These are phyloP conservation scores for Talpa occidentalis DNA, from an alignment of 2,113 vertebrate genomes.

Conservation along the genomic window DNA sequence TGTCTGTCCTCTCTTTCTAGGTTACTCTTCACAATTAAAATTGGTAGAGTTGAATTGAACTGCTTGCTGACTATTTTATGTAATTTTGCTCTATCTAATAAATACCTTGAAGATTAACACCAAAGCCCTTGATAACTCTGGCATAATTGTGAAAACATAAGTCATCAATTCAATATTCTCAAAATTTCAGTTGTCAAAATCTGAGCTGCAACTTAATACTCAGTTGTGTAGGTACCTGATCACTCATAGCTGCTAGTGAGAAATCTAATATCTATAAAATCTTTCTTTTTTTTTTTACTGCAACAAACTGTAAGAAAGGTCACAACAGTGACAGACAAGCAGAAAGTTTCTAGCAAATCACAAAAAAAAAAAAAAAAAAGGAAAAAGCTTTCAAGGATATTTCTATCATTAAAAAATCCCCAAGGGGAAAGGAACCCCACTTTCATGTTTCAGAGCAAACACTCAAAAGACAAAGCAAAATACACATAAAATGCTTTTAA, in stretches of 20 bases:
- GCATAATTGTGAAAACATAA: neutral
- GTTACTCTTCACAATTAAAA: neutral
- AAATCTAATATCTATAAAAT: slow-evolving; percentile 10
- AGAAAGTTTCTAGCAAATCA: slow-evolving; percentile 34
- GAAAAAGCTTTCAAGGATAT: neutral
- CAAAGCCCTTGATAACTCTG: neutral
- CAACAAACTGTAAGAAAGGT: slow-evolving; percentile 42
- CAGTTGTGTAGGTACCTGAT: neutral
- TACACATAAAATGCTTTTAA: slow-evolving; percentile 29
- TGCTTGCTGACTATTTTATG: neutral
- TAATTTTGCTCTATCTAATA: neutral
- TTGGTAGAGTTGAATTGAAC: neutral
- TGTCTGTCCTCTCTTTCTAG: neutral
- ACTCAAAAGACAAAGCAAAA: slow-evolving; percentile 19
- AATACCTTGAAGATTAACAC: neutral
- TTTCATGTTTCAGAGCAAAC: slow-evolving; percentile 37
- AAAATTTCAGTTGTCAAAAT: neutral
- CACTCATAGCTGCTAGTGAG: neutral
- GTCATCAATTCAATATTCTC: neutral
- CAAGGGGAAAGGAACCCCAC: neutral
- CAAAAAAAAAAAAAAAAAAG: neutral
- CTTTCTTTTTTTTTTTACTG: neutral
- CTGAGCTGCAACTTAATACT: neutral
- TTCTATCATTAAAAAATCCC: slow-evolving; percentile 22
- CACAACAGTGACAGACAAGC: neutral